Base-by-base conservation (phyloP, 1,140 invertebrate genomes). In the Zophobas atratus region DNA sequence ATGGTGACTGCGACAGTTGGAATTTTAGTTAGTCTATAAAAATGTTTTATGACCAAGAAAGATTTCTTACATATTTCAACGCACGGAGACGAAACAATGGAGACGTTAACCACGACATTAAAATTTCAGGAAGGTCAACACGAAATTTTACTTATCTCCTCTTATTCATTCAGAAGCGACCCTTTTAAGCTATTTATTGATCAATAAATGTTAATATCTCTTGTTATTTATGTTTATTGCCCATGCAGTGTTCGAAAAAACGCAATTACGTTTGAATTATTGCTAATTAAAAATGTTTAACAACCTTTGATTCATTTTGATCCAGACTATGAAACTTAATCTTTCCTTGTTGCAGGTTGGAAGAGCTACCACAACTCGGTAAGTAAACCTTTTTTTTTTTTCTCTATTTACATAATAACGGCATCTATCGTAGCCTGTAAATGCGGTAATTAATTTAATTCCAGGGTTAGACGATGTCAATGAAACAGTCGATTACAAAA, bases 1-100 rank as follows among this genome's bases (percentile, higher is more conserved):
- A 56, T 73, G 55, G 32, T 56, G 38, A 8, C 39, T 39, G 49
- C 49, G 71, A 73, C 71, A 73, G 41, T 73, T 72, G 71, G 71
- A 73, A 73, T 73, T 73, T 73, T 73, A 73, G 55, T 56, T 53
- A 73, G 71, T 56, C 71, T 35, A 73, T 73, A 73, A 73, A 73
- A 73, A 73, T 73, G 71, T 73, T 73, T 73, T 56, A 73, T 56
- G 2, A 20, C 35, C 41, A 2, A 56, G 34, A 8, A 72, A 35
- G 36, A 67, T 67, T 67, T 67, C 55, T 53, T 73, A 53, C 49
- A 73, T 56, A 73, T 73, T 73, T 73, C 71, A 56, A 56, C 55
- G 35, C 41, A 71, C 56, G 41, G 35, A 70, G 6, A 34, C 63
- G 20, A 20, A 70, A 70, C 63, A 70, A 70, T 48, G 55, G 55